Evolutionary conservation across 2,113 vertebrate genomes (phyloP), one percentile per base, ranked within the genome.

Genomic region (Gobius niger): DNA sequence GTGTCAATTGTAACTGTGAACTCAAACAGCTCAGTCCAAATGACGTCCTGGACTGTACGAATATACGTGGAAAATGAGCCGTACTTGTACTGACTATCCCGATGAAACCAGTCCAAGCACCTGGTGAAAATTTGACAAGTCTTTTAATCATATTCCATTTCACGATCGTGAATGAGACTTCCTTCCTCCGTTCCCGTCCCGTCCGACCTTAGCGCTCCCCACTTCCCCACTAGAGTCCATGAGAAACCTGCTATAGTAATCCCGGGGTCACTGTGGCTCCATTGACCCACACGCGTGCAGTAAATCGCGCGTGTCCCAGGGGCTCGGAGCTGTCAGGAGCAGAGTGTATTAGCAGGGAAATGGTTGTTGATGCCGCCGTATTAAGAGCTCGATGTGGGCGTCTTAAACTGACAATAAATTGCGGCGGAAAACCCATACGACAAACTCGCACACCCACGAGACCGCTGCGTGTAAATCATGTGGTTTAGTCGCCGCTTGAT

Each of bases 231-330:
- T 77, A 75, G 11, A 53, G 49, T 44, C 74, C 52, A 76, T 70
- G 67, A 85, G 60, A 63, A 54, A 77, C 73, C 62, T 85, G 78
- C 64, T 78, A 75, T 76, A 83, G 82, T 67, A 65, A 86, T 86
- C 77, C 72, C 24, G 73, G 51, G 70, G 56, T 77, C 80, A 80
- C 42, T 75, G 67, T 47, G 18, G 42, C 54, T 77, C 75, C 71
- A 44, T 53, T 68, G 70, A 72, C 56, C 65, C 75, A 64, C 68
- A 81, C 24, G 72, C 44, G 70, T 24, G n/a, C 46, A 56, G 60
- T 75, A 51, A 76, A 75, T 70, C 74, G 57, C 60, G 24, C 24
- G n/a, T 41, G 63, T 76, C 51, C 68, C 61, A 1, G 4, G 46
- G 47, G 51, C 46, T 68, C 59, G 59, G 12, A 7, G 7, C 47